A percentile compares a stretch with the other conserved stretches of the same genome.
Evolutionary conservation across 2,113 vertebrate species (phyloP).

Genomic region (Alectura lathami): DNA sequence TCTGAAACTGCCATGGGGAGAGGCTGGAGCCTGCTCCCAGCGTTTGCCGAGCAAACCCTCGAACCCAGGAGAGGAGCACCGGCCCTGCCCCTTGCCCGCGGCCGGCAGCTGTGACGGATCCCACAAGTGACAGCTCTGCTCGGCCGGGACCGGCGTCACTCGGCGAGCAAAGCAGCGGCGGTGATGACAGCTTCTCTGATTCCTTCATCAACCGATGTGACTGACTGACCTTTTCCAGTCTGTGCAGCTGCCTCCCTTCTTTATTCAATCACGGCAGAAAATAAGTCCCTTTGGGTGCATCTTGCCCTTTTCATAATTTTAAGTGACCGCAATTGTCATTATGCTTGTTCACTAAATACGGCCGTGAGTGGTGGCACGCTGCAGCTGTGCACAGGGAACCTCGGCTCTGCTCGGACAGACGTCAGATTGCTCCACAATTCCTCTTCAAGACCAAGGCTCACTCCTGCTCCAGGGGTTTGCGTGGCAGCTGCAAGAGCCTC

Average conservation of each 20-base stretch:
- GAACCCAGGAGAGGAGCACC: constrained; percentile 12
- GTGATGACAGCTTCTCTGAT: constrained; percentile 79
- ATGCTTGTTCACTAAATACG: background rate
- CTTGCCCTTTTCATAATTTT: constrained; percentile 61
- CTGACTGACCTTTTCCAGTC: constrained; percentile 79
- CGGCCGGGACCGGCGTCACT: constrained; percentile 63
- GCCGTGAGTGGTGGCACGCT: background rate
- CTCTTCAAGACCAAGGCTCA: accelerated
- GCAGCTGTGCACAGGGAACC: accelerated
- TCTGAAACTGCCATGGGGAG: constrained; percentile 22
- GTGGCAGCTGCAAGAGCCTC: accelerated
- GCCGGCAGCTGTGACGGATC: constrained; percentile 11
- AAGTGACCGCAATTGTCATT: constrained; percentile 70
- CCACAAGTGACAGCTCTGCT: constrained; percentile 71
- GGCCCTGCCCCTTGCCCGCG: background rate
- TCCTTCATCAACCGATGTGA: constrained; percentile 75
- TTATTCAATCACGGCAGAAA: constrained; percentile 74
- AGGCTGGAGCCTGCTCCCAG: constrained; percentile 40
- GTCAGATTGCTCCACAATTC: background rate
- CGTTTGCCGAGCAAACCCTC: constrained; percentile 48
- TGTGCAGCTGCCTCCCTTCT: constrained; percentile 72
- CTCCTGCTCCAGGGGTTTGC: accelerated
- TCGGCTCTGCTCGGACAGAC: background rate
- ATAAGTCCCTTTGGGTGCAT: constrained; percentile 61
- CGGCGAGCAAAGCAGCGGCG: constrained; percentile 44